These are phyloP conservation scores for Chalcosyrphus nemorum DNA, from an alignment of 2,888 invertebrate genomes.

Conservation along the genomic window DNA sequence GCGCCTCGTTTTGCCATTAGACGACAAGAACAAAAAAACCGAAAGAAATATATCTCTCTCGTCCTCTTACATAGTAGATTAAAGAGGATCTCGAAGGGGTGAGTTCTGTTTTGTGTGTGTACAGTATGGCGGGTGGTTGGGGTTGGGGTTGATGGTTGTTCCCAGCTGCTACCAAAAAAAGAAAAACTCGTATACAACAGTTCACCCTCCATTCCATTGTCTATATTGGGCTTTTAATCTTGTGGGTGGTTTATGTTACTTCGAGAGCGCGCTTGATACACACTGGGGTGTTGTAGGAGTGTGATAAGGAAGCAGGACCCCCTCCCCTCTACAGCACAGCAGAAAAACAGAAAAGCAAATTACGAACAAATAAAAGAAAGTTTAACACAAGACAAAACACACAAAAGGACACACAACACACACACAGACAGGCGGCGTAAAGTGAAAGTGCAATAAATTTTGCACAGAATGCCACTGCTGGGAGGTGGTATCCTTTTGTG, in stretches of 20 bases:
- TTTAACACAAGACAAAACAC: constrained; percentile 57
- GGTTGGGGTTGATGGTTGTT: constrained; percentile 41
- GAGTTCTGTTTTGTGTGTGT: constrained; percentile 31
- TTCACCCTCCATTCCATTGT: constrained; percentile 79
- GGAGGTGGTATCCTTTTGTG: constrained; percentile 36
- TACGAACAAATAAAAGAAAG: constrained; percentile 71
- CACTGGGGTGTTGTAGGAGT: too few relatives aligned
- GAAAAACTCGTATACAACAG: constrained; percentile 32
- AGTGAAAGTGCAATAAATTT: constrained; percentile 71
- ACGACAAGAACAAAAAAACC: constrained; percentile 47
- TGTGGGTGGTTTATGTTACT: constrained; percentile 77
- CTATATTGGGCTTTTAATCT: constrained; percentile 81
- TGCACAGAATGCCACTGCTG: constrained; percentile 61
- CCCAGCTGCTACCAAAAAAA: constrained; percentile 52
- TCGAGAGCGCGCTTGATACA: constrained; percentile 49
- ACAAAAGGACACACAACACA: too few relatives aligned
- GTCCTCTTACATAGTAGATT: constrained; percentile 55
- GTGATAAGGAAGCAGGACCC: constrained; percentile 32
- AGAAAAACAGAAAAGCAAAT: constrained; percentile 60
- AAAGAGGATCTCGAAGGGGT: constrained; percentile 60
- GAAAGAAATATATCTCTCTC: constrained; percentile 63
- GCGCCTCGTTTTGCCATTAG: constrained; percentile 53
- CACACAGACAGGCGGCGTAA: constrained; percentile 21
- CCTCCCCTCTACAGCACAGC: constrained; percentile 17
- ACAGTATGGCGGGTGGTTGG: constrained; percentile 20